Conservation (phyloP, 1,140 invertebrate species). For the Drosophila parabipectinata region DNA sequence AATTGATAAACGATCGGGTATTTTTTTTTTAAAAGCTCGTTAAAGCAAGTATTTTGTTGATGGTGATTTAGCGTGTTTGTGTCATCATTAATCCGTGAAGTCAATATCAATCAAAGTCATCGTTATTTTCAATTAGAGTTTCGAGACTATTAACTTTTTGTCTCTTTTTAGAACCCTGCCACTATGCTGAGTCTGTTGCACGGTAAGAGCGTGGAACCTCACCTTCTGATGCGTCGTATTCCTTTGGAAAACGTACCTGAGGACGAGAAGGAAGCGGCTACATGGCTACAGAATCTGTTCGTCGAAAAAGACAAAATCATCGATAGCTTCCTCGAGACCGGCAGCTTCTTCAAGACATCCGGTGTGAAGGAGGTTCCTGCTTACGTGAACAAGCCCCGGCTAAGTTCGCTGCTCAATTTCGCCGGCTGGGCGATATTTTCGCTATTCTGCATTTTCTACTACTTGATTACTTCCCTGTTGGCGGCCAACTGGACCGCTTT, state of each 20-base stretch:
- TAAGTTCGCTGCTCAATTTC: slow-evolving; percentile 90
- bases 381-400: slow-evolving; percentile 86
- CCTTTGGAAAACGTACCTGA: slow-evolving; percentile 92
- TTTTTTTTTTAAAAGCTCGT: not conserved
- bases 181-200: slow-evolving; percentile 93
- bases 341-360: slow-evolving; percentile 91
- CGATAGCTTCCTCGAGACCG: slow-evolving; percentile 92
- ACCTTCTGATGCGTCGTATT: slow-evolving; percentile 93
- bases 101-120: too few species aligned
- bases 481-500: slow-evolving; percentile 90
- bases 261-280: slow-evolving; percentile 90
- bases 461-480: slow-evolving; percentile 88
- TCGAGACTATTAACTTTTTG: not conserved
- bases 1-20: too few species aligned
- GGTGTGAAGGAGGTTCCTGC: slow-evolving; percentile 87
- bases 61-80: too few species aligned
- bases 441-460: slow-evolving; percentile 89
- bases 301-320: slow-evolving; percentile 90
- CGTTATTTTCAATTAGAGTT: slow-evolving; percentile 1
- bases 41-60: too few species aligned
- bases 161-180: slow-evolving; percentile 85
- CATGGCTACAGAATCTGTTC: slow-evolving; percentile 90
- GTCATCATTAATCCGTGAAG: too few species aligned
- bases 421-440: slow-evolving; percentile 89
- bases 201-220: slow-evolving; percentile 90